Evolutionary conservation across 2,888 invertebrate genomes (phyloP).

Genomic region (Anoncus sp.): DNA sequence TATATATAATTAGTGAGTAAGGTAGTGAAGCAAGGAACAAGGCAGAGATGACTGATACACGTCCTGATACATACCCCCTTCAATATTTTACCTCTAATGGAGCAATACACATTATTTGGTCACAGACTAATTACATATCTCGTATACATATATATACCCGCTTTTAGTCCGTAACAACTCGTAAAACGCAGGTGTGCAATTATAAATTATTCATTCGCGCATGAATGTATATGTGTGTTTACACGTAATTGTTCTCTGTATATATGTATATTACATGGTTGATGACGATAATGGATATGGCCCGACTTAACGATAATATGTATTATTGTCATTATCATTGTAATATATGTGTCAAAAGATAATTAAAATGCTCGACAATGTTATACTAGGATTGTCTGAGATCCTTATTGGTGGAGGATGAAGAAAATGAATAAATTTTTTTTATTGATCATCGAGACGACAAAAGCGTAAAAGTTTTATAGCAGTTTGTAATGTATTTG

Average conservation of each 20-base stretch:
- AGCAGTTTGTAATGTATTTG: constrained; percentile 28
- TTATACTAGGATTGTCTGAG: constrained; percentile 7
- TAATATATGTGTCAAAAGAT: neutral
- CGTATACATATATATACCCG: neutral
- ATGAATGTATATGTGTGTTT: neutral
- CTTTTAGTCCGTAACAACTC: neutral
- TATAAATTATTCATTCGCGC: constrained; percentile 52
- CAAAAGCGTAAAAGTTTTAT: constrained; percentile 52
- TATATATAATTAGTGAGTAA: neutral
- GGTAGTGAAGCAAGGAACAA: neutral
- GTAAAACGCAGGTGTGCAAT: constrained; percentile 41
- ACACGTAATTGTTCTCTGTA: no score
- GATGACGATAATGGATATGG: no score
- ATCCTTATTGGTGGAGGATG: constrained; percentile 3
- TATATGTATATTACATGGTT: no score
- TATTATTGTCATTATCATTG: neutral
- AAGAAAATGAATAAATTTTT: no score
- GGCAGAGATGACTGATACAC: neutral
- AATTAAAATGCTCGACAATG: constrained; percentile 39
- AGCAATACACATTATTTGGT: constrained; percentile 32
- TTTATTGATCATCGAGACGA: constrained; percentile 34
- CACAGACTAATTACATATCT: constrained; percentile 23
- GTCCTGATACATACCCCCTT: neutral
- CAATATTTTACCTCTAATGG: constrained; percentile 5
- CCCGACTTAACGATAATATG: neutral